A percentile compares a stretch with the other conserved stretches of the same genome.
Evolutionary conservation across 92 coral and sea anemone species (phyloP).

Genomic region (Palythoa caribaeorum): DNA sequence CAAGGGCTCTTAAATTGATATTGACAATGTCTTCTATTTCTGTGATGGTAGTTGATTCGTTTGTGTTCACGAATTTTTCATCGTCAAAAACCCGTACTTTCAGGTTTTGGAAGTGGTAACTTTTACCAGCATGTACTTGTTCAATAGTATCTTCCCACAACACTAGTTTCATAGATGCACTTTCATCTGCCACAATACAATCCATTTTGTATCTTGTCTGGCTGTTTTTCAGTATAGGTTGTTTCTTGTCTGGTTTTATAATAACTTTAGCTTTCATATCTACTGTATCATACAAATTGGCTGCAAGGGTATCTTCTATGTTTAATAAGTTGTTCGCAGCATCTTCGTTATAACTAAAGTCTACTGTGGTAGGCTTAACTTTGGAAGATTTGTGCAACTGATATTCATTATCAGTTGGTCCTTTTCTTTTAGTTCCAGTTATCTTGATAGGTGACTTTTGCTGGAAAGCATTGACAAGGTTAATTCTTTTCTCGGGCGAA

Average conservation of each 20-base stretch:
- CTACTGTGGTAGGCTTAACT: constrained; percentile 14
- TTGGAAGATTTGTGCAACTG: constrained; percentile 19
- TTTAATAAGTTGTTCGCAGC: constrained; percentile 3
- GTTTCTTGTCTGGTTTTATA: constrained; percentile 11
- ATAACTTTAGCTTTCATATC: constrained; percentile 19
- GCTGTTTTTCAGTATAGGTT: constrained; percentile 3
- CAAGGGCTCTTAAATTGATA: constrained; percentile 62
- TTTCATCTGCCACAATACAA: constrained; percentile 59
- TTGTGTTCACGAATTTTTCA: constrained; percentile 60
- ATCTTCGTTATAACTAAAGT: constrained; percentile 8
- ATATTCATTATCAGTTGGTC: constrained; percentile 3
- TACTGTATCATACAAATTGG: constrained; percentile 4
- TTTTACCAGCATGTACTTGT: constrained; percentile 55
- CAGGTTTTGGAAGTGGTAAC: constrained; percentile 61
- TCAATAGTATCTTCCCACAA: constrained; percentile 65
- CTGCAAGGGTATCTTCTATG: constrained; percentile 11
- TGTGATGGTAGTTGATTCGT: constrained; percentile 59
- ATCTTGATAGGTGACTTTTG: constrained; percentile 44
- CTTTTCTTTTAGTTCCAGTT: constrained; percentile 26
- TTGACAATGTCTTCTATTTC: constrained; percentile 64
- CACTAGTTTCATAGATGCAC: constrained; percentile 61
- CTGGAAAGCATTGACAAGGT: constrained; percentile 43
- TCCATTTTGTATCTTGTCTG: constrained; percentile 64
- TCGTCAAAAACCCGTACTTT: constrained; percentile 61
- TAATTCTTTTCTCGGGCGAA: constrained; percentile 58